Evolutionary conservation across 1,140 invertebrate genomes (phyloP), one percentile per base, ranked within the genome.

Genomic region (Mylabris phalerata): DNA sequence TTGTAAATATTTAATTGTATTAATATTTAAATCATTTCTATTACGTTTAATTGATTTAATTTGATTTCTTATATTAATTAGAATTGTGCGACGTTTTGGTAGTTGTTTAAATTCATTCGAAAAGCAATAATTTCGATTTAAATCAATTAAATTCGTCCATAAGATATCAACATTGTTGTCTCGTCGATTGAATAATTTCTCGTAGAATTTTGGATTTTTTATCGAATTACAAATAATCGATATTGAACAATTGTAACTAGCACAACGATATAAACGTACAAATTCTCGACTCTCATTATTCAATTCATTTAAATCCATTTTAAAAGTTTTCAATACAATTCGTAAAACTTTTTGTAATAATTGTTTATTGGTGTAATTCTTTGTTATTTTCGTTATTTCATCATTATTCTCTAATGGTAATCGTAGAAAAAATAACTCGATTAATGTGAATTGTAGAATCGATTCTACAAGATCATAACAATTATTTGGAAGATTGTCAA

Each of bases 121-220:
- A 43, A 80, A 72, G 4, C 61, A 57, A 48, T 77, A 80, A n/a
- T 50, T 38, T 32, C 70, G 74, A 0, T 59, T 55, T 27, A 61
- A 67, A 62, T 81, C 75, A 4, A 83, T 59, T 6, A 81, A 71
- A 13, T 73, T 75, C 4, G 67, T 62, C 80, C 79, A 81, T 9
- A 78, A 64, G 3, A 77, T 66, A 43, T 75, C 65, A 6, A 67
- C 27, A 9, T 63, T 61, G 41, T 74, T 69, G 41, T 76, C 70
- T 19, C 59, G 55, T 32, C 76, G 74, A 4, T 69, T 50, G 13
- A 60, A 67, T 5, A 68, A 27, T 24, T 74, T 75, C 19, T 61
- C 48, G 41, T 71, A 72, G 39, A 67, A 73, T 26, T 65, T 57
- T 4, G 70, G 57, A 0, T 73, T 59, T 11, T 69, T 71, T 13